Percentiles rank a stretch among this genome's conserved stretches.
Evolutionary conservation across 2,888 invertebrate genomes (phyloP).

Genomic region (Neocrepidodera transversa): DNA sequence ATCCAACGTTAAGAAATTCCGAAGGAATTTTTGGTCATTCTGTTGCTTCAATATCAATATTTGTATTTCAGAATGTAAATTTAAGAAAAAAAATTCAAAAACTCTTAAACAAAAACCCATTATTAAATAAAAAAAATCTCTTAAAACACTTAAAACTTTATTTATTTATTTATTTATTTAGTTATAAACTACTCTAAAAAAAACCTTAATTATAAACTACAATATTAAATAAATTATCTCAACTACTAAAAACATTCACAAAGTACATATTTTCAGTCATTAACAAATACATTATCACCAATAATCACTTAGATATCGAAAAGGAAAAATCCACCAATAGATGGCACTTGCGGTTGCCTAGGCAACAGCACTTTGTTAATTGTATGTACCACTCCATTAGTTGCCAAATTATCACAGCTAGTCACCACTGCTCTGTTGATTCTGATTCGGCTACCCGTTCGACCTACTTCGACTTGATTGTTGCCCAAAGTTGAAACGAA

Average conservation of each 20-base stretch:
- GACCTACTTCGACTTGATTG: slow-evolving; percentile 53
- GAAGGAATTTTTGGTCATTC: too few relatives aligned
- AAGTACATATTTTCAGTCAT: slow-evolving; percentile 18
- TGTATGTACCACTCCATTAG: slow-evolving; percentile 67
- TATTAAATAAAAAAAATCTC: too few relatives aligned
- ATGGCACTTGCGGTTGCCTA: slow-evolving; percentile 47
- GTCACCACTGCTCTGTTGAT: slow-evolving; percentile 56
- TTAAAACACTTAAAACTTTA: too few relatives aligned
- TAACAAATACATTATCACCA: not conserved
- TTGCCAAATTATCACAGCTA: slow-evolving; percentile 64
- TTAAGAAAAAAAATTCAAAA: too few relatives aligned
- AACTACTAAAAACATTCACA: slow-evolving; percentile 8
- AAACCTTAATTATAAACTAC: not conserved
- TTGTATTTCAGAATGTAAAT: too few relatives aligned
- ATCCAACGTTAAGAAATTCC: too few relatives aligned
- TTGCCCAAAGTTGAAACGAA: slow-evolving; percentile 54
- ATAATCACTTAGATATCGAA: slow-evolving; percentile 52
- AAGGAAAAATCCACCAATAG: slow-evolving; percentile 52
- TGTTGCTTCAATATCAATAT: too few relatives aligned
- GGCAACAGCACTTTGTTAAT: slow-evolving; percentile 64
- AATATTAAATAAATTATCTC: not conserved
- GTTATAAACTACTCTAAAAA: too few relatives aligned
- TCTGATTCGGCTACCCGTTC: slow-evolving; percentile 53
- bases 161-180: too few relatives aligned
- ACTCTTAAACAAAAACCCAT: too few relatives aligned